These are phyloP conservation scores for Sinosuthora webbiana DNA, from an alignment of 2,113 vertebrate species.

Conservation along the genomic window DNA sequence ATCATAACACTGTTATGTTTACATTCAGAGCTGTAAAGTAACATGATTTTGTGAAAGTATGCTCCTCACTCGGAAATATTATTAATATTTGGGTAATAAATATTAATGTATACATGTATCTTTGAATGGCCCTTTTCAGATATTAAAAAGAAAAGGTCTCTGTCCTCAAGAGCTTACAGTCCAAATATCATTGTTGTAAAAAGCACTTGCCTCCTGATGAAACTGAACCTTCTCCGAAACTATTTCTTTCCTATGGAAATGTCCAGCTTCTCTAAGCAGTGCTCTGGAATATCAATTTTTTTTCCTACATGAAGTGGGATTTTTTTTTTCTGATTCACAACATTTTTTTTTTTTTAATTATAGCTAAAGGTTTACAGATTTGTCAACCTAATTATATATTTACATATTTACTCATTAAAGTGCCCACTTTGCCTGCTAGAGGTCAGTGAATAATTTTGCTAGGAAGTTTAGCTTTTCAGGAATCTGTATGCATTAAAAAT, in stretches of 20 bases:
- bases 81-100: conserved; percentile 54
- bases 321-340: neutral
- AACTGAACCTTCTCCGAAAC: neutral
- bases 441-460: neutral
- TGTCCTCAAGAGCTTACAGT: conserved; percentile 50
- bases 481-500: neutral
- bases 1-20: neutral
- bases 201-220: neutral
- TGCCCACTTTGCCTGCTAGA: neutral
- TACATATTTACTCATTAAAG: neutral
- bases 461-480: neutral
- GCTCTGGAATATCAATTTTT: neutral
- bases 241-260: neutral
- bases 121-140: conserved; percentile 49
- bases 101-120: conserved; percentile 37
- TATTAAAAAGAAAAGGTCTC: conserved; percentile 61
- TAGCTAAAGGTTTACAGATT: neutral
- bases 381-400: neutral
- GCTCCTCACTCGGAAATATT: neutral
- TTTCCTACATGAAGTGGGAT: neutral
- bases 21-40: neutral
- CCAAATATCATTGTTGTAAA: conserved; percentile 50
- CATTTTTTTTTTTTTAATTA: conserved; percentile 1
- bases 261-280: neutral
- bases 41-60: neutral